Evolutionary conservation across 2,888 invertebrate genomes (phyloP).

Genomic region (Agriotes lineatus): DNA sequence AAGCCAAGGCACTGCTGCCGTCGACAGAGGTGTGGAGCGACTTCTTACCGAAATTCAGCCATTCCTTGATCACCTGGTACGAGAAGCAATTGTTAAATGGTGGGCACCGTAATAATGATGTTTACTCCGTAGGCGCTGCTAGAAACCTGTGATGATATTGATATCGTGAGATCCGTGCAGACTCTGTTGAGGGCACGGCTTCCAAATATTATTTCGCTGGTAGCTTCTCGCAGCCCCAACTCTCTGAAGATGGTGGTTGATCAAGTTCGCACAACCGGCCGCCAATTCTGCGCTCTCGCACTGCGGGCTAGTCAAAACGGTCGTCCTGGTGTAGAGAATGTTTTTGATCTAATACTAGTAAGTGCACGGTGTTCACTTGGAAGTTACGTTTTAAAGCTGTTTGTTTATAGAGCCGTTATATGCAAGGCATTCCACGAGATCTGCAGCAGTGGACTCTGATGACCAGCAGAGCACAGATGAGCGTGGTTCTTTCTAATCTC

Average conservation of each 20-base stretch:
- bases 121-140: constrained; percentile 54
- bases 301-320: constrained; percentile 61
- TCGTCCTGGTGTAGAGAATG: constrained; percentile 62
- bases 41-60: constrained; percentile 65
- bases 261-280: constrained; percentile 53
- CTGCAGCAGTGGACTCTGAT: constrained; percentile 61
- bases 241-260: constrained; percentile 55
- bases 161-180: constrained; percentile 60
- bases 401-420: constrained; percentile 54
- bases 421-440: constrained; percentile 58
- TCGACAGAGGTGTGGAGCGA: constrained; percentile 64
- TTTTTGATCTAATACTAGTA: constrained; percentile 64
- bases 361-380: constrained; percentile 43
- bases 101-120: too few relatives aligned
- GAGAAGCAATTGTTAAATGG: too few relatives aligned
- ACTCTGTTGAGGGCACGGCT: constrained; percentile 59
- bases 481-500: constrained; percentile 56
- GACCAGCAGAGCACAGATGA: constrained; percentile 56
- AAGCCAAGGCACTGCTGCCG: constrained; percentile 62
- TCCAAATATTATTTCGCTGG: constrained; percentile 59
- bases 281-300: constrained; percentile 60
- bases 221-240: constrained; percentile 53
- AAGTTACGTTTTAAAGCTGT: neutral
- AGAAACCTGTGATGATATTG: constrained; percentile 60
- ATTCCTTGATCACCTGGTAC: constrained; percentile 65